phyloP scores from a whole-genome alignment of 2,888 invertebrate species.

The Actias luna region DNA sequence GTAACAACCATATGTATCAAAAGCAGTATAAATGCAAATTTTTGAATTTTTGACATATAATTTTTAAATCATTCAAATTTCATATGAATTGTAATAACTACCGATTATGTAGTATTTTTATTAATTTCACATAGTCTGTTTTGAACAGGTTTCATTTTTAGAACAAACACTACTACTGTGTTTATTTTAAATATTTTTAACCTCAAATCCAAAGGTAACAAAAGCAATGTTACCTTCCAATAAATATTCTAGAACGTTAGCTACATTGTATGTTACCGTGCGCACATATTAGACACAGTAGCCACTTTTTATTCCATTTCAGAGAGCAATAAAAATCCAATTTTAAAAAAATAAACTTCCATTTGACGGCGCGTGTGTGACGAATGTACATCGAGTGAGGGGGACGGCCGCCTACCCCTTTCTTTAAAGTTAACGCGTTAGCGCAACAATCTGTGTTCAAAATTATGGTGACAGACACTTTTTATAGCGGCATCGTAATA shows the following conservation, averaged over 20 bases:
- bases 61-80: too few species aligned
- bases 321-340: conserved; percentile 71
- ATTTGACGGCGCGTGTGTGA: conserved; percentile 77
- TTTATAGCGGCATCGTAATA: conserved; percentile 65
- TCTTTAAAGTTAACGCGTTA: conserved; percentile 61
- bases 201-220: too few species aligned
- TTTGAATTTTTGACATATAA: too few species aligned
- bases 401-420: conserved; percentile 69
- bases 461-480: conserved; percentile 75
- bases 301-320: conserved; percentile 51
- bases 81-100: too few species aligned
- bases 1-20: too few species aligned
- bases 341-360: conserved; percentile 76
- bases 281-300: conserved; percentile 32
- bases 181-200: too few species aligned
- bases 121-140: too few species aligned
- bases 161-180: too few species aligned
- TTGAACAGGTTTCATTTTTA: too few species aligned
- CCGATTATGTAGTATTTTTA: too few species aligned
- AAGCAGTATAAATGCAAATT: too few species aligned
- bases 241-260: not conserved
- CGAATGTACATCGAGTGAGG: conserved; percentile 68
- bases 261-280: conserved; percentile 11
- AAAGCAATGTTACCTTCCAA: not conserved
- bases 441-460: conserved; percentile 76